These are phyloP conservation scores for Leptestheria dahalacensis DNA, from an alignment of 1,140 invertebrate species.

Conservation along the genomic window DNA sequence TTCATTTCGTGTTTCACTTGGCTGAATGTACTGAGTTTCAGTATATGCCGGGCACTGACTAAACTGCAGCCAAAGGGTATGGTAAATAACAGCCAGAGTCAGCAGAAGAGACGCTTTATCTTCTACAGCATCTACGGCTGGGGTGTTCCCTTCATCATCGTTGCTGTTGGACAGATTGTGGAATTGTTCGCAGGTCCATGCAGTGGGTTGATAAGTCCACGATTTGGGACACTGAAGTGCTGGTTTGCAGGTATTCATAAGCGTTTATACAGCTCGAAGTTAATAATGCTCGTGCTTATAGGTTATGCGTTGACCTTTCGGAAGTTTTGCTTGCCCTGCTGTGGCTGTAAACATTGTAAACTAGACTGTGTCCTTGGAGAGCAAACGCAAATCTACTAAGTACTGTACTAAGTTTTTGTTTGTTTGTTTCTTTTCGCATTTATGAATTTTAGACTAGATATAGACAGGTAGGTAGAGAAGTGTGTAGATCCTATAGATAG, in stretches of 20 bases:
- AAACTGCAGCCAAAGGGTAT: background rate
- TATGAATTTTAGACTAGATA: too few species aligned
- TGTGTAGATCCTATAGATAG: too few species aligned
- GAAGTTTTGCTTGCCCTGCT: background rate
- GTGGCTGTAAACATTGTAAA: background rate
- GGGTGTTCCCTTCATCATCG: slow-evolving; percentile 20
- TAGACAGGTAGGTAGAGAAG: too few species aligned
- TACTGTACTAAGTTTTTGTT: background rate
- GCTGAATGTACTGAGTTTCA: slow-evolving; percentile 30
- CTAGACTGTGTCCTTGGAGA: background rate
- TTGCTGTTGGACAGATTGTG: slow-evolving; percentile 14
- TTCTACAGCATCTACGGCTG: slow-evolving; percentile 23
- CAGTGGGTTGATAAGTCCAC: background rate
- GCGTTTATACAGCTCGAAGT: background rate
- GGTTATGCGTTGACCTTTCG: background rate
- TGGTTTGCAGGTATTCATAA: slow-evolving; percentile 11
- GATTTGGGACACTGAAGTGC: slow-evolving; percentile 5
- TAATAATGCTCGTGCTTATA: background rate
- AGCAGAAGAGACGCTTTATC: slow-evolving; percentile 15
- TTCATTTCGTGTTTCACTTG: slow-evolving; percentile 35
- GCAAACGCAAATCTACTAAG: background rate
- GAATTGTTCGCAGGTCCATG: background rate
- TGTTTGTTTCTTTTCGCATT: background rate
- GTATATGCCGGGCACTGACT: slow-evolving; percentile 24
- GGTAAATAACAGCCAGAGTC: background rate